Evolutionary conservation across 1,140 invertebrate species (phyloP).

Genomic region (Scylla paramamosain): DNA sequence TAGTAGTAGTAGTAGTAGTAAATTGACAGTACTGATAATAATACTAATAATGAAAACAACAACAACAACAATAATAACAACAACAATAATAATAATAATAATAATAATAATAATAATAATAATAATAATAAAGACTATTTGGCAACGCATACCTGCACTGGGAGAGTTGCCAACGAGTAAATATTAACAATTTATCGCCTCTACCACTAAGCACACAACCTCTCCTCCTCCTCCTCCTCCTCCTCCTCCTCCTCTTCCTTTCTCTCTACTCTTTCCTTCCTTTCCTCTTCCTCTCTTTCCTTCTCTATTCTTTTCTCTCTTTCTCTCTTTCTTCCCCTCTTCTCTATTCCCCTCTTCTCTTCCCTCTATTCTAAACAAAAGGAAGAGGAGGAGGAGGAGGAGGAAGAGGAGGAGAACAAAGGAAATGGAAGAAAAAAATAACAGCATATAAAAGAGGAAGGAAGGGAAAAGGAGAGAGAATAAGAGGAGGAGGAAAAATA

Average conservation of each 20-base stretch:
- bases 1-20: no score
- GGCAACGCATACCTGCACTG: no score
- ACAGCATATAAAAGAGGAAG: background rate
- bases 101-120: background rate
- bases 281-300: slow-evolving; percentile 17
- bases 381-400: background rate
- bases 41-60: no score
- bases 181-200: no score
- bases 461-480: background rate
- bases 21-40: no score
- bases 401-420: no score
- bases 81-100: no score
- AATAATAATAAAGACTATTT: no score
- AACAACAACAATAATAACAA: no score
- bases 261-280: background rate
- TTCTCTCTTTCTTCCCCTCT: slow-evolving; percentile 21
- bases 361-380: background rate
- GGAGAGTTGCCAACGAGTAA: no score
- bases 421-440: background rate
- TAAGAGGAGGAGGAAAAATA: background rate
- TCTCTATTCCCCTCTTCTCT: background rate
- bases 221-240: background rate
- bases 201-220: no score
- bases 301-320: background rate
- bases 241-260: slow-evolving; percentile 19